These are phyloP conservation scores for Hydraecia micacea DNA, from an alignment of 2,888 invertebrate species.

Conservation along the genomic window DNA sequence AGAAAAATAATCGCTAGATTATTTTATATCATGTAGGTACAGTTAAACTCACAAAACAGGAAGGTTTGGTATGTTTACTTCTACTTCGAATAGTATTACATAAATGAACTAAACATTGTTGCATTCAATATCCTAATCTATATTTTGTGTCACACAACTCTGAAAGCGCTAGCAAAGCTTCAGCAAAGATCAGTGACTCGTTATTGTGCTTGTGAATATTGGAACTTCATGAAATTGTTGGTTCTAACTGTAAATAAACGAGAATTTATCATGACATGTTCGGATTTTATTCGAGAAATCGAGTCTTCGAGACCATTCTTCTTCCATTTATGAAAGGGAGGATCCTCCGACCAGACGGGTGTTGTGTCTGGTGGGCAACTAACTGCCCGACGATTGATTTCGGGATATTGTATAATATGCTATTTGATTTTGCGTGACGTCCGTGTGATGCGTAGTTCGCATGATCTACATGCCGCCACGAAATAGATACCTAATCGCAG, in stretches of 20 bases:
- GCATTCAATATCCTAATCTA: neutral
- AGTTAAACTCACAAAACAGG: neutral
- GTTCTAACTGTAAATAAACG: constrained; percentile 50
- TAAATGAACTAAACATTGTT: neutral
- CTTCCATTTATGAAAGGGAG: neutral
- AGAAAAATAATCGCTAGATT: neutral
- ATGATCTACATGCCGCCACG: too few species aligned
- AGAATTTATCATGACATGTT: constrained; percentile 13
- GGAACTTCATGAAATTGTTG: constrained; percentile 20
- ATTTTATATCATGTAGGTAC: constrained; percentile 9
- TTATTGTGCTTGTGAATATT: constrained; percentile 23
- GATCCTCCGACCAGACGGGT: neutral
- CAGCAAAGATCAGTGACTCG: neutral
- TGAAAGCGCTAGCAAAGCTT: neutral
- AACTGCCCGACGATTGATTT: neutral
- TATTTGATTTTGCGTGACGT: too few species aligned
- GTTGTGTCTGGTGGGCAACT: neutral
- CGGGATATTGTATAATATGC: too few species aligned
- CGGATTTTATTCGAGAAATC: constrained; percentile 22
- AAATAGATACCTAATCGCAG: too few species aligned
- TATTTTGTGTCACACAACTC: neutral
- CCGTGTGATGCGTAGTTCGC: too few species aligned
- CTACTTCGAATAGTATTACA: neutral
- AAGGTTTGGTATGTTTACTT: neutral
- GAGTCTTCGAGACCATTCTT: neutral